These are phyloP conservation scores for Lasioglossum zephyrum DNA, from an alignment of 2,888 invertebrate species.

Conservation along the genomic window DNA sequence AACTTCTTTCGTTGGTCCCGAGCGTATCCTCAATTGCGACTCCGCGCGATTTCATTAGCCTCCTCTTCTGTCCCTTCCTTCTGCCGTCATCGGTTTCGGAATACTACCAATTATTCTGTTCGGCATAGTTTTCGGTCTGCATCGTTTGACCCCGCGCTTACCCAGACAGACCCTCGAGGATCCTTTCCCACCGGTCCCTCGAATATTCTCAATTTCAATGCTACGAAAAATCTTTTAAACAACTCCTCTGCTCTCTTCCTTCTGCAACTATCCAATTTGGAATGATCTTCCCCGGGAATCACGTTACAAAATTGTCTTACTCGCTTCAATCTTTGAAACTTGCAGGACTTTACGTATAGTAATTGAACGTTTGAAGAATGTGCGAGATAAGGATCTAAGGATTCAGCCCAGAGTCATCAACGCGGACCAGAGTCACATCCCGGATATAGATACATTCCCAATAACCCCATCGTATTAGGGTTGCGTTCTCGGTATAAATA, in stretches of 20 bases:
- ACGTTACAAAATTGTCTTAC: neutral
- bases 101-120: slow-evolving; percentile 9
- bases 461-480: slow-evolving; percentile 79
- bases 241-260: neutral
- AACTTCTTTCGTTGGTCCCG: slow-evolving; percentile 44
- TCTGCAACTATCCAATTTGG: neutral
- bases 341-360: neutral
- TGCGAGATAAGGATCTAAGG: neutral
- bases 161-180: neutral
- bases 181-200: neutral
- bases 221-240: neutral
- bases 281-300: neutral
- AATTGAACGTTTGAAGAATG: neutral
- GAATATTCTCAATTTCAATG: neutral
- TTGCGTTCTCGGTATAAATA: slow-evolving; percentile 80
- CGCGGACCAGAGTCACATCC: slow-evolving; percentile 49
- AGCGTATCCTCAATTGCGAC: slow-evolving; percentile 46
- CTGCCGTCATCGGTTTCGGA: slow-evolving; percentile 37
- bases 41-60: slow-evolving; percentile 29
- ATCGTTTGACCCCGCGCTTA: neutral
- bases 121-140: neutral
- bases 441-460: slow-evolving; percentile 76
- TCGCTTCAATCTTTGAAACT: neutral
- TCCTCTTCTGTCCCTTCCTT: slow-evolving; percentile 9
- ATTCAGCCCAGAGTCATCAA: slow-evolving; percentile 6